Evolutionary conservation across 1,140 invertebrate genomes (phyloP), one percentile per base, ranked within the genome.

Genomic region (Neuroterus valhalla): DNA sequence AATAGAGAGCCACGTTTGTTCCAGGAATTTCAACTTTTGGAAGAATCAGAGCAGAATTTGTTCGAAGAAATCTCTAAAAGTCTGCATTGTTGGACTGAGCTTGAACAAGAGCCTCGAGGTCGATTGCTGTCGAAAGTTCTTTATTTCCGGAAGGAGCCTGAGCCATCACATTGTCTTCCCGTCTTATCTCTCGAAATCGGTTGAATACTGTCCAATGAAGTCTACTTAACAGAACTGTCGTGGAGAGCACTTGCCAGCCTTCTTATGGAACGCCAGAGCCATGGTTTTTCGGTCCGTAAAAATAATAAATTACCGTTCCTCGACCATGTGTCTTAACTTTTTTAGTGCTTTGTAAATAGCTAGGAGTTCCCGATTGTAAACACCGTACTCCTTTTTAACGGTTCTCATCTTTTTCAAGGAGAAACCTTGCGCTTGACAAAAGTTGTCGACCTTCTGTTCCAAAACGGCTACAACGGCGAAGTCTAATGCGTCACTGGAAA

Each of bases 141-240:
- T 83, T 72, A 0, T 86, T 69, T 1, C 86, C 73, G 0, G 84
- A 86, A 0, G 86, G 67, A 0, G 80, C 70, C 46, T 87, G 85
- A 0, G 86, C 85, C 0, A 85, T 78, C 2, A 82, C 62, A 62
- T 91, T 90, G 1, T 83, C 66, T 2, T 78, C 68, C 1, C 89
- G 87, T 0, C 77, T 11, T 17, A 91, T 78, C 62, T 89, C 78
- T n/a, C 75, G 52, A 42, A 90, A 55, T 88, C 81, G 0, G 83
- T 87, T 0, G 84, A 82, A 72, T 87, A 89, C 78, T 90, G 86
- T 1, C 78, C 71, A 14, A 91, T 87, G 19, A 78, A 88, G 70
- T 89, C 82, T 0, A 90, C 62, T 23, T 90, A 79, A n/a, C 74
- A 75, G 50, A 80, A 80, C 45, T 79, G 83, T 5, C 80, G 45